Conservation (phyloP, 1,140 invertebrate species). For the Vanessa tameamea region DNA sequence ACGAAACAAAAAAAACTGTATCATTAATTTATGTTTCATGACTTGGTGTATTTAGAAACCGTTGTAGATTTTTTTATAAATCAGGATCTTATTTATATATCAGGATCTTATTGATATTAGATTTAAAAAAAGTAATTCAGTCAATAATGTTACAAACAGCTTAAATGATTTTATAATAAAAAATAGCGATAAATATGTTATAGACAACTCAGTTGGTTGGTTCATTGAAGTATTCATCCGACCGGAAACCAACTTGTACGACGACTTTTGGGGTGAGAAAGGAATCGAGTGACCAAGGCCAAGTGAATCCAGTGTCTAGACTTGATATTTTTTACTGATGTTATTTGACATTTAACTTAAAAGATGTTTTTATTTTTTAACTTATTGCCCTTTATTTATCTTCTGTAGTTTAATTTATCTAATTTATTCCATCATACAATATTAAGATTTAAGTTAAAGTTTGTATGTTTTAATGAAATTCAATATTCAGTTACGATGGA, state of each 20-base stretch:
- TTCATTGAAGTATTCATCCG: conserved; percentile 5
- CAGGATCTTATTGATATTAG: too few relatives aligned
- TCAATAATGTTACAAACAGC: background rate
- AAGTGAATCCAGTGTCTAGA: conserved; percentile 15
- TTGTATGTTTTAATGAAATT: too few relatives aligned
- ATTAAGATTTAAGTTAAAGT: too few relatives aligned
- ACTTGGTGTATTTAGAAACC: background rate
- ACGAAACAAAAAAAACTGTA: background rate
- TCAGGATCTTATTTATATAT: too few relatives aligned
- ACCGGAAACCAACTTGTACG: conserved; percentile 13
- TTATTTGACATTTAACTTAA: conserved; percentile 1
- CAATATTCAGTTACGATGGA: too few relatives aligned
- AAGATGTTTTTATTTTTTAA: too few relatives aligned
- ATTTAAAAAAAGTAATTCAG: background rate
- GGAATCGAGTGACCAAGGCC: conserved; percentile 18
- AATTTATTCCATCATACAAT: too few relatives aligned
- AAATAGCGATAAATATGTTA: background rate
- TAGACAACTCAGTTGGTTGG: background rate
- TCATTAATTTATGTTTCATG: background rate
- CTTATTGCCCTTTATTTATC: too few relatives aligned
- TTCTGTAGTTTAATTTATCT: too few relatives aligned
- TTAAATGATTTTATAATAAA: background rate
- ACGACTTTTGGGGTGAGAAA: conserved; percentile 14
- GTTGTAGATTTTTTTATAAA: too few relatives aligned
- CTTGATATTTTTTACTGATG: conserved; percentile 2